Conservation (phyloP, 2,888 invertebrate genomes). For the Abscondita cerata region DNA sequence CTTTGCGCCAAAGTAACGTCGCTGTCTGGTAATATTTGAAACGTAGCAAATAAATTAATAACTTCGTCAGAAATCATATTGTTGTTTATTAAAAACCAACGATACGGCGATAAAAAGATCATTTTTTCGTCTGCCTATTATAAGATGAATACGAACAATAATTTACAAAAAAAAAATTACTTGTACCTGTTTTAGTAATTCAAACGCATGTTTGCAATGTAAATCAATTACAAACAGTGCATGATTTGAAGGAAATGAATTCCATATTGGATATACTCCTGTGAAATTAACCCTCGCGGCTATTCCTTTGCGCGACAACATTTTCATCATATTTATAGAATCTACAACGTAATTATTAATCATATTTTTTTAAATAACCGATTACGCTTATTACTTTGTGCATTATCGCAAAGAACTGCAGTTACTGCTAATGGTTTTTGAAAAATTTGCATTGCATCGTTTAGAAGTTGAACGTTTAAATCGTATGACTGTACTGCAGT, state of each 20-base stretch:
- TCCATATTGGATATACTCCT: slow-evolving; percentile 25
- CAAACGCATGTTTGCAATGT: slow-evolving; percentile 51
- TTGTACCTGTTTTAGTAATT: slow-evolving; percentile 55
- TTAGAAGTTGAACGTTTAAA: no score
- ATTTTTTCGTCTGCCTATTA: slow-evolving; percentile 59
- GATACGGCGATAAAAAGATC: slow-evolving; percentile 62
- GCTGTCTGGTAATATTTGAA: slow-evolving; percentile 60
- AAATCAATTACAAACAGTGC: slow-evolving; percentile 57
- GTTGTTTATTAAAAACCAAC: slow-evolving; percentile 57
- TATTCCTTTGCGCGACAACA: slow-evolving; percentile 33
- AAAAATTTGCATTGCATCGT: no score
- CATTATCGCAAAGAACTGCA: slow-evolving; percentile 40
- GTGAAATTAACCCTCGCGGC: slow-evolving; percentile 32
- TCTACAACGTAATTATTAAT: slow-evolving; percentile 33
- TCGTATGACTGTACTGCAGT: no score
- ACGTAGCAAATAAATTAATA: slow-evolving; percentile 34
- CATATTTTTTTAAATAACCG: no score
- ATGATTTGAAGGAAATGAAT: slow-evolving; percentile 47
- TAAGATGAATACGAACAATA: background rate
- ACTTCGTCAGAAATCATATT: slow-evolving; percentile 13
- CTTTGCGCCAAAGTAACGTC: slow-evolving; percentile 59
- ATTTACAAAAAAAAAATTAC: background rate
- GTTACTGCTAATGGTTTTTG: slow-evolving; percentile 22
- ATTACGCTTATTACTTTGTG: no score
- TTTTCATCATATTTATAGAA: slow-evolving; percentile 35